Percentiles rank a stretch among this genome's conserved stretches.
Evolutionary conservation across 2,113 vertebrate genomes (phyloP).

Genomic region (Phrynosoma blainvillii): DNA sequence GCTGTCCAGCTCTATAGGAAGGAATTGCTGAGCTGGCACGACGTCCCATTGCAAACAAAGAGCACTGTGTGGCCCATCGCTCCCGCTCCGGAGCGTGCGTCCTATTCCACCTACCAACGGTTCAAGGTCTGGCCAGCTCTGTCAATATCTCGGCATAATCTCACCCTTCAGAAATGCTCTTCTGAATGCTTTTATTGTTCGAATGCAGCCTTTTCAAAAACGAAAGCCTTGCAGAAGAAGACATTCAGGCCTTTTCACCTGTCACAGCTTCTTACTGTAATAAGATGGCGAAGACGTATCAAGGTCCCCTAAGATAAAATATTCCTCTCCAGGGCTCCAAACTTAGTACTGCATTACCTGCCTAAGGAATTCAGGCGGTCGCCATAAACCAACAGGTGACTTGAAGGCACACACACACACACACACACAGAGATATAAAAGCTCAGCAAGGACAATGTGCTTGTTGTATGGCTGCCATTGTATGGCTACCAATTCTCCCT

Average conservation of each 20-base stretch:
- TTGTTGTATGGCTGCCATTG: no score
- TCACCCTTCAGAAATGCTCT: slow-evolving; percentile 1
- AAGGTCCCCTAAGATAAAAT: no score
- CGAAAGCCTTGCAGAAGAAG: not conserved
- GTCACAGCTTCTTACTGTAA: not conserved
- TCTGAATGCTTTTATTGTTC: slow-evolving; percentile 6
- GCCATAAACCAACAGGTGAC: no score
- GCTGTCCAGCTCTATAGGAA: slow-evolving; percentile 8
- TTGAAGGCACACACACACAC: no score
- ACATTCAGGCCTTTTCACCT: not conserved
- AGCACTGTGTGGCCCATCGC: slow-evolving; percentile 17
- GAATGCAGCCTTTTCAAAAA: not conserved
- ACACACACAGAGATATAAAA: no score
- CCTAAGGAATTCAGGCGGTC: no score
- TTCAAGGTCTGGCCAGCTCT: slow-evolving; percentile 43
- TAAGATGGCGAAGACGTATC: not conserved
- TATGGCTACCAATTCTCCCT: no score
- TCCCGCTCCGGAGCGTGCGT: not conserved
- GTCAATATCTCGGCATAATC: not conserved
- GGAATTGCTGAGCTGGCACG: slow-evolving; percentile 46
- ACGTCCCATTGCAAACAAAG: slow-evolving; percentile 37
- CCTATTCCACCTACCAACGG: not conserved
- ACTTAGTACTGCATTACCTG: no score
- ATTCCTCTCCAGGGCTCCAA: no score
- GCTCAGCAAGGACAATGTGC: no score